Base-by-base conservation (phyloP, 2,797 vertebrate species). In the Phaenicophaeus curvirostris region DNA sequence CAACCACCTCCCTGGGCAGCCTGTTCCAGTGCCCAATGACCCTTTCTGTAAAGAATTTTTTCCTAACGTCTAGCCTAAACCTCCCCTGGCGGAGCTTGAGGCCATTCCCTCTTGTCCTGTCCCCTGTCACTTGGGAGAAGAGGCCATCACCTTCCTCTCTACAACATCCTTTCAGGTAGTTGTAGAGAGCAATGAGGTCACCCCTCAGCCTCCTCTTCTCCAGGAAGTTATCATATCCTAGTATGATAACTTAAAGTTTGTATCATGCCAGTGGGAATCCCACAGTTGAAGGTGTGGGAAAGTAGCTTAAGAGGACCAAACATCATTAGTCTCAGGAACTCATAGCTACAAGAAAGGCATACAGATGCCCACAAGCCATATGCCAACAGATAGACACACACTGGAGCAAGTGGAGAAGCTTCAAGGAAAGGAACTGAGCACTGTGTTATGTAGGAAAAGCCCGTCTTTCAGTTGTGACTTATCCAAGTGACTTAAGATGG, bases 361-460 rank as follows among this genome's bases (percentile, higher is more conserved):
- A 61, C 39, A 50, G 37, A 15, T 75, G 27, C 9, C 35, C 62
- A 42, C 12, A 37, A 42, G 7, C 24, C 55, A 7, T 33, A 13
- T 27, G 18, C 6, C 25, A 67, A 3, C 1, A 6, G n/a, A 35
- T 5, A 15, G 13, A 46, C 9, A 51, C 13, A 23, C 0, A 2
- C 19, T 86, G 46, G 17, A 74, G 3, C 21, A 66, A 74, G 14
- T 20, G 30, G 5, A 37, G 48, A 37, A 78, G 23, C 14, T 74
- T 61, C 51, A 65, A 41, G 24, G 11, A 51, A 39, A 74, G 19
- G 16, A 83, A 44, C 14, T 17, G 18, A 84, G 23, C 20, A 20
- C 8, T 33, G 25, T 46, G 15, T 13, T 55, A 2, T 23, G 14
- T n/a, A 27, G 7, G n/a, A 62, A 50, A 82, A 41, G 15, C 24